Conservation (phyloP, 2,888 invertebrate genomes). For the Cerastis leucographa region DNA sequence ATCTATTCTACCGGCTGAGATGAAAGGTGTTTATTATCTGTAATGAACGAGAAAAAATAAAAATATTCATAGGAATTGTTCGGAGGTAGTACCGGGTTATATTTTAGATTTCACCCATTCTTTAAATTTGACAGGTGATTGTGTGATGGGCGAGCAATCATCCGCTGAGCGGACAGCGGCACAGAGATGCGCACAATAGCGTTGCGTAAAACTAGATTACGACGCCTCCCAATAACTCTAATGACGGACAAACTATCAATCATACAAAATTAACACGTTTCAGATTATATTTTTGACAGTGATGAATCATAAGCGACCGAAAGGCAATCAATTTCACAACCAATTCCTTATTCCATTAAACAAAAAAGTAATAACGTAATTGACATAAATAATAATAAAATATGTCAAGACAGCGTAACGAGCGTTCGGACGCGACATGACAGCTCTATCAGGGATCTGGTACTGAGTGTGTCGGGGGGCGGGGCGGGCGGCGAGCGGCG, state of each 20-base stretch:
- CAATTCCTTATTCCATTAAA: conserved; percentile 90
- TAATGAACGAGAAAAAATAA: conserved; percentile 53
- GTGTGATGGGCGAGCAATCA: conserved; percentile 76
- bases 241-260: conserved; percentile 88
- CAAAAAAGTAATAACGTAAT: conserved; percentile 90
- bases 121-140: conserved; percentile 79
- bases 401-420: conserved; percentile 90
- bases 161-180: conserved; percentile 62
- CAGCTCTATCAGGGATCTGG: conserved; percentile 89
- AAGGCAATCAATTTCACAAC: conserved; percentile 90
- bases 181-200: conserved; percentile 77
- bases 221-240: conserved; percentile 78
- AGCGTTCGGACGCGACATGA: conserved; percentile 88
- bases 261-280: conserved; percentile 90
- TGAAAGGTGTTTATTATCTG: conserved; percentile 60
- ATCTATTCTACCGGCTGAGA: conserved; percentile 53
- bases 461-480: conserved; percentile 80
- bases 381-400: conserved; percentile 91
- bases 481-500: conserved; percentile 67
- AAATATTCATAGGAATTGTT: conserved; percentile 56
- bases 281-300: conserved; percentile 88
- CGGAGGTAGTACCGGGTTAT: conserved; percentile 56
- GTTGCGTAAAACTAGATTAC: conserved; percentile 89
- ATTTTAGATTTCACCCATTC: conserved; percentile 71
- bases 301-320: conserved; percentile 90